Percentiles rank a stretch among this genome's conserved stretches.
These are phyloP conservation scores for Oxyruncus cristatus DNA, from an alignment of 2,113 vertebrate species.

Conservation along the genomic window DNA sequence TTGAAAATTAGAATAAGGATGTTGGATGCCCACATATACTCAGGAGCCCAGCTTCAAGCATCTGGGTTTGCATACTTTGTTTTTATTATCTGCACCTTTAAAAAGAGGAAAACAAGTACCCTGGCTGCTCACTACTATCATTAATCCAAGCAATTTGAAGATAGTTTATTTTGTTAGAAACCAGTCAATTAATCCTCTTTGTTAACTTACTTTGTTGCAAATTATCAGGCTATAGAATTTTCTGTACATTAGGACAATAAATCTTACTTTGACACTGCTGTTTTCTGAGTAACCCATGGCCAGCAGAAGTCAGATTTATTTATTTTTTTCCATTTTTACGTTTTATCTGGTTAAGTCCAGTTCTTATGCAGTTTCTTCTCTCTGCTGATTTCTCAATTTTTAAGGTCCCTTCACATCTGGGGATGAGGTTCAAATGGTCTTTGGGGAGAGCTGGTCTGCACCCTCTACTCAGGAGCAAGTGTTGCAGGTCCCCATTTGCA, in stretches of 20 bases:
- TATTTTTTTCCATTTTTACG: background rate
- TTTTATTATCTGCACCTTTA: background rate
- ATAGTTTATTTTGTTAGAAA: background rate
- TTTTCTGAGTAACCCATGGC: background rate
- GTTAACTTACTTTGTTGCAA: background rate
- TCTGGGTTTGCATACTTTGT: background rate
- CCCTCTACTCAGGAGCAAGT: background rate
- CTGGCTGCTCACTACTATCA: background rate
- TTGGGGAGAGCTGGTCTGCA: background rate
- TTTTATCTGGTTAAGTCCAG: background rate
- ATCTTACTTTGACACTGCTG: background rate
- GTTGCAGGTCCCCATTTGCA: background rate
- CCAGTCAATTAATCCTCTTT: background rate
- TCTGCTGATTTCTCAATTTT: background rate
- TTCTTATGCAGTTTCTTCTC: background rate
- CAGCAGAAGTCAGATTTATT: background rate
- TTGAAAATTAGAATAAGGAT: background rate
- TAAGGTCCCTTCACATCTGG: background rate
- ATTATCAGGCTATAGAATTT: background rate
- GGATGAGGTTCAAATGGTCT: background rate
- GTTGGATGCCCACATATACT: background rate
- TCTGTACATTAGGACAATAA: background rate
- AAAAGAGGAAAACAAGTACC: background rate
- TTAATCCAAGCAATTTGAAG: background rate
- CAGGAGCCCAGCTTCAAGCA: background rate